Evolutionary conservation across 2,113 vertebrate species (phyloP), one percentile per base, ranked within the genome.

Genomic region (Gobio gobio): DNA sequence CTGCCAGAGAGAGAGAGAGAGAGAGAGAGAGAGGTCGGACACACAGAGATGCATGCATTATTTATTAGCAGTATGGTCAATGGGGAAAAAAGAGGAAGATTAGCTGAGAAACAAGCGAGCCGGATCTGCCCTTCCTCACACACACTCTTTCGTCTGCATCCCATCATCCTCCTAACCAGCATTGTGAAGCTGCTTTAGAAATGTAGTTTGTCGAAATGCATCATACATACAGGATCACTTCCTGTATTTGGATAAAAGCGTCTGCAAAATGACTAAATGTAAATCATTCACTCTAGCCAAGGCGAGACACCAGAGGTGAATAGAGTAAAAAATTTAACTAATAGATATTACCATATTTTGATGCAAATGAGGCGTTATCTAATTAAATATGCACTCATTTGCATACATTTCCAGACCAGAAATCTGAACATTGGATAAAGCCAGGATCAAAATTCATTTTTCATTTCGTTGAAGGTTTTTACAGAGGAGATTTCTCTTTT

Each of bases 31-130:
- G 74, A 88, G 76, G 85, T 43, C 61, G 77, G 88, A 89, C 88
- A 83, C 26, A 85, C 87, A 72, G 88, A 85, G 73, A 78, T 13
- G 47, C 45, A 89, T 93, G 86, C 83, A 94, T 93, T 90, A 94
- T 92, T 89, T 89, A 92, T 90, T 63, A 83, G 89, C 83, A 78
- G 87, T 61, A 83, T 82, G 88, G 86, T 87, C 86, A 88, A 64
- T 26, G 58, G 85, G 49, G 61, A 14, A 47, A 75, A 79, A 61
- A 40, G 78, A 74, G 26, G 49, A 63, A 74, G 83, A 82, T 85
- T 85, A 86, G 40, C 24, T 8, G 64, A 85, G 78, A 45, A 73
- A 29, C 73, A 70, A 83, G 86, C 49, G 45, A 86, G 45, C 20
- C 29, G 61, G 76, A 61, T 78, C 59, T 83, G 54, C 36, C 63